Percentiles rank a stretch among this genome's conserved stretches.
Evolutionary conservation across 1,140 invertebrate genomes (phyloP).

Genomic region (Bombus pascuorum): DNA sequence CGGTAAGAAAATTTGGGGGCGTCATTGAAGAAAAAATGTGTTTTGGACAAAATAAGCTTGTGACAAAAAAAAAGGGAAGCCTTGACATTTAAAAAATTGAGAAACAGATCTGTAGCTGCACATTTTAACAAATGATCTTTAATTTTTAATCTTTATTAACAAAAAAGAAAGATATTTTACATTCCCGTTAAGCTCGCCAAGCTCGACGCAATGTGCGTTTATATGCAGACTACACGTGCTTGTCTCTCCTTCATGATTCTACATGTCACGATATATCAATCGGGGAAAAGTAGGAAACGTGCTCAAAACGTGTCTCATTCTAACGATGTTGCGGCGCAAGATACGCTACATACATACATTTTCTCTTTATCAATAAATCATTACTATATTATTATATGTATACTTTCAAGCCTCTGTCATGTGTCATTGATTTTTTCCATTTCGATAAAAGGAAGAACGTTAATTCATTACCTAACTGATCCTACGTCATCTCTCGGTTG

Average conservation of each 20-base stretch:
- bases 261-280: slow-evolving; percentile 22
- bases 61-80: neutral
- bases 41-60: neutral
- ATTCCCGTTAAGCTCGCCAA: neutral
- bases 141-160: neutral
- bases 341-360: neutral
- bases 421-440: neutral
- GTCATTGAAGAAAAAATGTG: too few relatives aligned
- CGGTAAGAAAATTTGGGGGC: neutral
- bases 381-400: neutral
- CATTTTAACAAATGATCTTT: neutral
- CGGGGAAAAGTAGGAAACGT: slow-evolving; percentile 20
- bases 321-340: neutral
- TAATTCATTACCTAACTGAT: slow-evolving; percentile 20
- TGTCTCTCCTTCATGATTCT: slow-evolving; percentile 1
- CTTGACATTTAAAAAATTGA: neutral
- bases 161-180: neutral
- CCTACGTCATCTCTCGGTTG: neutral
- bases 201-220: neutral
- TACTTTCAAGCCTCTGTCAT: neutral
- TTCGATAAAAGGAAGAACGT: neutral
- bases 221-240: neutral
- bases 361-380: neutral
- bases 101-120: neutral
- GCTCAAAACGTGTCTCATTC: neutral